Evolutionary conservation across 2,888 invertebrate genomes (phyloP).

Genomic region (Saturnia japonica): DNA sequence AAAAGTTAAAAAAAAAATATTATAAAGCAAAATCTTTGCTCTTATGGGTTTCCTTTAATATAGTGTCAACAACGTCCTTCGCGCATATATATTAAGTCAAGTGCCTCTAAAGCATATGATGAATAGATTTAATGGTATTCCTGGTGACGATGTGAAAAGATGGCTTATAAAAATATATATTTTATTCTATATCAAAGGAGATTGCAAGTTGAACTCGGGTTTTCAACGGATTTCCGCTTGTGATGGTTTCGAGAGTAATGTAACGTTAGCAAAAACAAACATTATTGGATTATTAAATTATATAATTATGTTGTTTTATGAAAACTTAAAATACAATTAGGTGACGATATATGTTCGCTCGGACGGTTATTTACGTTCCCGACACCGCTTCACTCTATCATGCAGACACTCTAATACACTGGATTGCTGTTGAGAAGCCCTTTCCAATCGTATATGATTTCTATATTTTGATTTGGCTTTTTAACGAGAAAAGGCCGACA

Average conservation of each 20-base stretch:
- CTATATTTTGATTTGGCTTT: no score
- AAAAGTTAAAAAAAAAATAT: neutral
- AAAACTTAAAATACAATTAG: no score
- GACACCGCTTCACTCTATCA: no score
- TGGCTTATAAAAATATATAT: conserved; percentile 36
- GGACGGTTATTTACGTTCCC: no score
- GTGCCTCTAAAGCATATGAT: conserved; percentile 13
- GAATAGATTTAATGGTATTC: conserved; percentile 12
- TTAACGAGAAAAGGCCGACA: no score
- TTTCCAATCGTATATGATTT: no score
- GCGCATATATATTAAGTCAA: conserved; percentile 12
- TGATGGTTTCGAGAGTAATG: conserved; percentile 19
- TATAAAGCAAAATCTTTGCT: neutral
- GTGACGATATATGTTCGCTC: no score
- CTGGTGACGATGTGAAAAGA: conserved; percentile 24
- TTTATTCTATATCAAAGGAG: conserved; percentile 41
- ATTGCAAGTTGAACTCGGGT: conserved; percentile 47
- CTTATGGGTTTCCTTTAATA: neutral
- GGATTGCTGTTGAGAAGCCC: no score
- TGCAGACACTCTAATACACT: no score
- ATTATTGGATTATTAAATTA: neutral
- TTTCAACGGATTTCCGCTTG: conserved; percentile 47
- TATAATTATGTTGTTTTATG: neutral
- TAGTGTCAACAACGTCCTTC: neutral
- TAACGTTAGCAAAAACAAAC: conserved; percentile 13